These are phyloP conservation scores for Stichodactyla mertensii DNA, from an alignment of 64 coral and sea anemone genomes.

Conservation along the genomic window DNA sequence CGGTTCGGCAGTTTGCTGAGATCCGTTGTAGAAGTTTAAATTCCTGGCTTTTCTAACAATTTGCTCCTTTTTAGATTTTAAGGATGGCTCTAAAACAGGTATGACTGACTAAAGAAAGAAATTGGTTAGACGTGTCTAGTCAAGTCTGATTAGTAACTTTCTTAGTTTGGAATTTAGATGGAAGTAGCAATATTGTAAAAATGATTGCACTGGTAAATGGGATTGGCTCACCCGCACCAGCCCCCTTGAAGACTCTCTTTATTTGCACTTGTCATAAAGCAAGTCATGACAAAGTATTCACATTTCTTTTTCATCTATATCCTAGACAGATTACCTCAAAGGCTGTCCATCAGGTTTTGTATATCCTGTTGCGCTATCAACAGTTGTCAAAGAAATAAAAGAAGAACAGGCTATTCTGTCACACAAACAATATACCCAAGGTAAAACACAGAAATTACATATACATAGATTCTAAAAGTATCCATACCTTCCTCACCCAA, in stretches of 20 bases:
- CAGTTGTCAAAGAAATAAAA: conserved; percentile 35
- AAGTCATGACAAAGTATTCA: neutral
- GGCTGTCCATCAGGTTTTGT: conserved; percentile 45
- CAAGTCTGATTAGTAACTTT: too few species aligned
- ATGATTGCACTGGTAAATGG: too few species aligned
- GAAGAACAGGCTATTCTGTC: conserved; percentile 28
- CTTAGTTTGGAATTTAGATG: too few species aligned
- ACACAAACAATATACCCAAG: conserved; percentile 37
- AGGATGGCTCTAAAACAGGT: conserved; percentile 62
- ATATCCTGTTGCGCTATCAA: conserved; percentile 47
- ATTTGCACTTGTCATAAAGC: too few species aligned
- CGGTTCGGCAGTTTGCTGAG: too few species aligned
- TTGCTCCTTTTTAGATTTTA: conserved; percentile 31
- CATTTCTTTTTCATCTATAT: neutral
- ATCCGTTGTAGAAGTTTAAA: too few species aligned
- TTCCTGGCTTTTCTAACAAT: neutral
- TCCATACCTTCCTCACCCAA: too few species aligned
- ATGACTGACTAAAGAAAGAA: neutral
- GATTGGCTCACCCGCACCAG: too few species aligned
- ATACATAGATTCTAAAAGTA: too few species aligned
- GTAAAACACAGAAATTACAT: neutral
- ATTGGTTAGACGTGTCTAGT: too few species aligned
- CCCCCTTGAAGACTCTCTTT: too few species aligned
- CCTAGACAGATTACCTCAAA: conserved; percentile 34
- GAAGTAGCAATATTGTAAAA: too few species aligned